phyloP scores from a whole-genome alignment of 2,888 invertebrate species.

The Empis stercorea region DNA sequence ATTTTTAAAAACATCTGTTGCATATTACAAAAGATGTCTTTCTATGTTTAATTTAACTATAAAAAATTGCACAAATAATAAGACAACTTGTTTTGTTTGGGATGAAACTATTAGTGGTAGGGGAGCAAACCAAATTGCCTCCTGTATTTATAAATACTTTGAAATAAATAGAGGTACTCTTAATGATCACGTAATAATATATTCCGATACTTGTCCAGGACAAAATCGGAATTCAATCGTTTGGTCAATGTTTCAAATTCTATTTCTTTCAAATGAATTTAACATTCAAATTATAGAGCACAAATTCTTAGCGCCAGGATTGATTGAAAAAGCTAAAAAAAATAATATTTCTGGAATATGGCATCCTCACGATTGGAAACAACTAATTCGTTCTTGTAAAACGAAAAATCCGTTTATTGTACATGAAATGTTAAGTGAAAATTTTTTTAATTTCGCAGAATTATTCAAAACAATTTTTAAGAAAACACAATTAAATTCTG shows the following conservation, averaged over 20 bases:
- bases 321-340: not conserved
- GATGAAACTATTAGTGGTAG: not conserved
- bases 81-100: not conserved
- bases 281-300: not conserved
- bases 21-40: not conserved
- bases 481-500: not conserved
- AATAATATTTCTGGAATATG: not conserved
- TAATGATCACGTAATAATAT: not conserved
- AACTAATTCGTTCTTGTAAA: not conserved
- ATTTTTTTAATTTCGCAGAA: not conserved
- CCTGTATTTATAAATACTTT: not conserved
- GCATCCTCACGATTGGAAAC: not conserved
- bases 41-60: not conserved
- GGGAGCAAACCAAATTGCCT: not conserved
- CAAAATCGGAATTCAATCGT: slow-evolving; percentile 13
- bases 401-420: not conserved
- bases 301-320: not conserved
- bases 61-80: not conserved
- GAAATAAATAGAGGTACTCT: not conserved
- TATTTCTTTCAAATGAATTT: not conserved
- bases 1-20: not conserved
- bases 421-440: not conserved
- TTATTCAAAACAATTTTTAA: not conserved
- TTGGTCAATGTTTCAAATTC: slow-evolving; percentile 7
- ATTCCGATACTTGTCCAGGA: slow-evolving; percentile 8